A percentile compares a stretch with the other conserved stretches of the same genome.
Conservation (phyloP, 2,113 vertebrate species). For the Haemorhous mexicanus region DNA sequence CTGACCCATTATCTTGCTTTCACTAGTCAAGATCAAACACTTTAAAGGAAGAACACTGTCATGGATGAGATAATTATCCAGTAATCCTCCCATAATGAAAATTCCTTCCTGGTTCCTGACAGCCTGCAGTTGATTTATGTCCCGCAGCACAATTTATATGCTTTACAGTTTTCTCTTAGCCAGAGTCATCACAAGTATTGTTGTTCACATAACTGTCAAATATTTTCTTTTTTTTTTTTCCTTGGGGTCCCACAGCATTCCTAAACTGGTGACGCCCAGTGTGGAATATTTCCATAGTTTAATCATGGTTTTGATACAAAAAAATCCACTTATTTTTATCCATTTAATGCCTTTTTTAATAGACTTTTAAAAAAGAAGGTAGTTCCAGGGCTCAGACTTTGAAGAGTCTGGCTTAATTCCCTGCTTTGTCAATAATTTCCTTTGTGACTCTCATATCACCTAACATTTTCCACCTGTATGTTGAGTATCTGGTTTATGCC, state of each 20-base stretch:
- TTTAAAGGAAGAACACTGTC: not conserved
- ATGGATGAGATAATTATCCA: not conserved
- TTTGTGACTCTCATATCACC: not conserved
- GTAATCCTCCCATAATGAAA: not conserved
- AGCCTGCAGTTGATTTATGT: not conserved
- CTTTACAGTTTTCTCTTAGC: not conserved
- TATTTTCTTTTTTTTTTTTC: not conserved
- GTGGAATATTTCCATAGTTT: not conserved
- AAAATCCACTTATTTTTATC: not conserved
- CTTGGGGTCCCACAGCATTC: not conserved
- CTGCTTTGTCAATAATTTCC: not conserved
- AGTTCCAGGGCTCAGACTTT: not conserved
- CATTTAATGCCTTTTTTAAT: not conserved
- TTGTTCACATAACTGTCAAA: not conserved
- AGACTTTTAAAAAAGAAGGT: not conserved
- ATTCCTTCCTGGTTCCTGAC: not conserved
- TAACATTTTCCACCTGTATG: not conserved
- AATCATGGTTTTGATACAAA: not conserved
- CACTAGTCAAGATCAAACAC: not conserved
- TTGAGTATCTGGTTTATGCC: not conserved
- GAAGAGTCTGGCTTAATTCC: not conserved
- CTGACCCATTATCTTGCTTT: not conserved
- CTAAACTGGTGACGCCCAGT: not conserved
- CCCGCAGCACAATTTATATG: not conserved
- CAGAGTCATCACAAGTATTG: not conserved